Base-by-base conservation (phyloP, 1,140 invertebrate genomes). In the Homarus americanus region DNA sequence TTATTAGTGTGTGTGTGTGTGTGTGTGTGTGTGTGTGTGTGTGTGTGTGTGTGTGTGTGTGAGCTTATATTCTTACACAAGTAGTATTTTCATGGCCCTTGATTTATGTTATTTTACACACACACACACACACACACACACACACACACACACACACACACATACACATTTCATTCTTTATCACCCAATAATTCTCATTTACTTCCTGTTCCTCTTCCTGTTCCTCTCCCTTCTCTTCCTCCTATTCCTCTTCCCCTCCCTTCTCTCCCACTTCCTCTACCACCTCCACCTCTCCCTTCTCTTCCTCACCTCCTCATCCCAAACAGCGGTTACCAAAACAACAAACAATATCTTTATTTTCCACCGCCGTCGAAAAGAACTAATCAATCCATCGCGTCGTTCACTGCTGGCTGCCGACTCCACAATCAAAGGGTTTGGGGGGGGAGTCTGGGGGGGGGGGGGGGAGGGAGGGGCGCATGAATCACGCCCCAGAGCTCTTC, bases 311-410 rank as follows among this genome's bases (percentile, higher is more conserved):
- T 15, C 5, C 5, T 7, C 28, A 4, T 32, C 5, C n/a, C 63
- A 32, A 24, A 28, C n/a, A 10, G 28, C 5, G 9, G 63, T 9
- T 69, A 4, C 24, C 28, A 32, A 69, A 69, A 69, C 28, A 69
- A 32, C 63, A 32, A 32, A 32, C 63, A 32, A 69, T 69, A 69
- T 24, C 12, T 63, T 15, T 69, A 69, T 69, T 69, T n/a, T 69
- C 28, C 63, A 28, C 5, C n/a, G 32, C n/a, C 63, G 5, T 24
- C 63, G n/a, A 69, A 69, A 69, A 32, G 63, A 69, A 69, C 63
- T 69, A 69, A 69, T 69, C 63, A 69, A 69, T 69, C 63, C 63
- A 69, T 69, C n/a, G n/a, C 63, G 63, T 69, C 63, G n/a, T 32
- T 69, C 63, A 69, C 63, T 12, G 63, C 63, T 32, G 63, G 63